A percentile compares a stretch with the other conserved stretches of the same genome.
These are phyloP conservation scores for human (Homo sapiens) DNA, from an alignment of 2,113 vertebrate genomes.

Conservation along the genomic window GRCh38 chr18:13223001-13223500, in stretches of 20 bases:
- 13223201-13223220: not conserved
- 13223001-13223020: conserved; percentile 49
- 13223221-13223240: not conserved
- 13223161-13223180: conserved; percentile 29
- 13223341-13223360: not conserved
- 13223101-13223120: conserved; percentile 39
- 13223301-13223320: not conserved
- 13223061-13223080: conserved; percentile 63
- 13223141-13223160: conserved; percentile 41
- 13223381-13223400: not conserved
- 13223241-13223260: not conserved
- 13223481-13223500: not conserved
- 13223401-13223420: not conserved
- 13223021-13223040: conserved; percentile 67
- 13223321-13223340: too few species aligned
- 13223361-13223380: not conserved
- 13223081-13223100: conserved; percentile 53
- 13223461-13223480: not conserved
- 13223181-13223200: not conserved
- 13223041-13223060: conserved; percentile 47
- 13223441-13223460: not conserved
- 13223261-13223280: not conserved
- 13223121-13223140: conserved; percentile 1
- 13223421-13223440: not conserved
- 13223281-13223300: not conserved